Percentiles rank a stretch among this genome's conserved stretches.
These are phyloP conservation scores for Bombylius discolor DNA, from an alignment of 2,888 invertebrate genomes.

Conservation along the genomic window DNA sequence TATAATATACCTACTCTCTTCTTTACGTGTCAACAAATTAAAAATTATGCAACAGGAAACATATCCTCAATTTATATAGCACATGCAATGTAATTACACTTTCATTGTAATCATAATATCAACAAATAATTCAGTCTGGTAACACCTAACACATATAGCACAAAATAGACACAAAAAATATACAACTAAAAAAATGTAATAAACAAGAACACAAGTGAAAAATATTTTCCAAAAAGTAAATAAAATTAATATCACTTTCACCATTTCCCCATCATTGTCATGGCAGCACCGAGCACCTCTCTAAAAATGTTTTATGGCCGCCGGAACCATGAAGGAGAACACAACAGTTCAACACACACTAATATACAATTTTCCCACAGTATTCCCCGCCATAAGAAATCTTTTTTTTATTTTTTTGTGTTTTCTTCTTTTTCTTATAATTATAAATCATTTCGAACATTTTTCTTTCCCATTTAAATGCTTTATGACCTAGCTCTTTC, in stretches of 20 bases:
- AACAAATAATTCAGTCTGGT: background rate
- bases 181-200: background rate
- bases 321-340: slow-evolving; percentile 4
- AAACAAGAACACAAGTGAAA: background rate
- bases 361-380: background rate
- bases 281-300: slow-evolving; percentile 8
- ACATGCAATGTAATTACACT: no score
- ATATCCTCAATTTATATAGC: background rate
- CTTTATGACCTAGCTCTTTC: slow-evolving; percentile 10
- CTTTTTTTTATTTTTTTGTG: slow-evolving; percentile 1
- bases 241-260: slow-evolving; percentile 6
- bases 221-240: background rate
- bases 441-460: slow-evolving; percentile 10
- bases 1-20: no score
- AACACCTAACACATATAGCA: background rate
- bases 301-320: slow-evolving; percentile 14
- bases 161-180: background rate
- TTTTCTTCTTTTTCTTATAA: background rate
- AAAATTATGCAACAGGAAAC: background rate
- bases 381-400: background rate
- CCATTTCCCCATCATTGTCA: slow-evolving; percentile 9
- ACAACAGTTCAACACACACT: background rate
- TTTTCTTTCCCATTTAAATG: slow-evolving; percentile 9
- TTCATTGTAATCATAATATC: background rate
- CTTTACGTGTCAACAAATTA: background rate